Evolutionary conservation across 2,888 invertebrate species (phyloP), one percentile per base, ranked within the genome.

Genomic region (Andrena dorsata): DNA sequence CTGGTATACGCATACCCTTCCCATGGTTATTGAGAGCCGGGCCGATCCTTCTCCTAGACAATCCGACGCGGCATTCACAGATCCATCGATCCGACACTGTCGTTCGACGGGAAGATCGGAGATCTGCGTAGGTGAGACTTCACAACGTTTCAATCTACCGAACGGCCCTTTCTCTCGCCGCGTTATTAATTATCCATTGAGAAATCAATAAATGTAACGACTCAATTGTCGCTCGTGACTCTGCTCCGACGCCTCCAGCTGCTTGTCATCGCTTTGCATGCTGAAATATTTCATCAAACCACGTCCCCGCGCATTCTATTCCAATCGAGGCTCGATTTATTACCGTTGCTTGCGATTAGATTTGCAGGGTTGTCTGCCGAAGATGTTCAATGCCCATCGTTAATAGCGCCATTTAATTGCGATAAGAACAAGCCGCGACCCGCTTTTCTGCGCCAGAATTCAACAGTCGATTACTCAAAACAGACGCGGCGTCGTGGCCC

Each of bases 161-260:
- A 32, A 68, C 73, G 56, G 58, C 23, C 56, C 80, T 60, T 90
- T 58, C 79, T 63, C 82, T 71, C 84, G 51, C 53, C 20, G 41
- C 85, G 87, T 91, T 92, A 92, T 92, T 91, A 91, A 92, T 92
- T 92, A 90, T 91, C 86, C 85, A 72, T 81, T 82, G 83, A 76
- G 80, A 49, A 66, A 82, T 80, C 86, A 84, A 82, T 79, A 76
- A 82, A 58, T 68, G 61, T 74, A 75, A 82, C 66, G 63, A 65
- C 72, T 86, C 86, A 79, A 80, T 80, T 79, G 80, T 80, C 79
- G 16, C 47, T 13, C 23, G 30, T 23, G 6, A 26, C 51, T 61
- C 53, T 13, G 35, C 35, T 28, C 64, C 23, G 53, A 4, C 28
- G 61, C 61, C 30, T 32, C 23, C 23, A 13, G 28, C 61, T 30